phyloP scores from a whole-genome alignment of 2,888 invertebrate genomes.

The Oxycera nigricornis region DNA sequence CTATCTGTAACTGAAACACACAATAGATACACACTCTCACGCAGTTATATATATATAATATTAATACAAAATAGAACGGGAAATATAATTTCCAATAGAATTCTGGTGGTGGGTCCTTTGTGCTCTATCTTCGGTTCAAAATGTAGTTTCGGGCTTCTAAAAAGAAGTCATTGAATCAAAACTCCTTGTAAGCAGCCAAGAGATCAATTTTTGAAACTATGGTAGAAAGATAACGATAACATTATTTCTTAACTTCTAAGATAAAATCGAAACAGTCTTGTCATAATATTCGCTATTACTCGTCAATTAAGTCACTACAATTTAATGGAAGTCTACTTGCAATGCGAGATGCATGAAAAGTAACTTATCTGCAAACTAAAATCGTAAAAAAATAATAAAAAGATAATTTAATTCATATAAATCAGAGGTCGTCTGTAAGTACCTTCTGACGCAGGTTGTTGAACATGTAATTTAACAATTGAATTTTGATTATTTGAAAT shows the following conservation, averaged over 20 bases:
- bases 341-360: constrained; percentile 12
- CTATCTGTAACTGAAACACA: constrained; percentile 14
- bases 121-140: not conserved
- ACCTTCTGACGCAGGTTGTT: constrained; percentile 18
- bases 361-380: not conserved
- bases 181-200: too few relatives aligned
- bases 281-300: constrained; percentile 50
- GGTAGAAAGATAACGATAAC: not conserved
- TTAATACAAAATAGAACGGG: constrained; percentile 2
- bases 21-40: not conserved
- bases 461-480: constrained; percentile 22
- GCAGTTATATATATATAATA: not conserved
- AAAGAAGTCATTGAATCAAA: not conserved
- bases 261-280: constrained; percentile 48
- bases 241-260: constrained; percentile 16
- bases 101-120: constrained; percentile 32
- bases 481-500: constrained; percentile 3
- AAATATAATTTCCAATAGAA: constrained; percentile 20
- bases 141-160: not conserved
- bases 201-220: too few relatives aligned
- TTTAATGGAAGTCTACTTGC: constrained; percentile 38
- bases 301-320: constrained; percentile 46
- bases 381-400: not conserved
- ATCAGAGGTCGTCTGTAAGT: not conserved
- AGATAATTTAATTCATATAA: constrained; percentile 29